Evolutionary conservation across 2,113 vertebrate genomes (phyloP).

Genomic region (Alaudala cheleensis): DNA sequence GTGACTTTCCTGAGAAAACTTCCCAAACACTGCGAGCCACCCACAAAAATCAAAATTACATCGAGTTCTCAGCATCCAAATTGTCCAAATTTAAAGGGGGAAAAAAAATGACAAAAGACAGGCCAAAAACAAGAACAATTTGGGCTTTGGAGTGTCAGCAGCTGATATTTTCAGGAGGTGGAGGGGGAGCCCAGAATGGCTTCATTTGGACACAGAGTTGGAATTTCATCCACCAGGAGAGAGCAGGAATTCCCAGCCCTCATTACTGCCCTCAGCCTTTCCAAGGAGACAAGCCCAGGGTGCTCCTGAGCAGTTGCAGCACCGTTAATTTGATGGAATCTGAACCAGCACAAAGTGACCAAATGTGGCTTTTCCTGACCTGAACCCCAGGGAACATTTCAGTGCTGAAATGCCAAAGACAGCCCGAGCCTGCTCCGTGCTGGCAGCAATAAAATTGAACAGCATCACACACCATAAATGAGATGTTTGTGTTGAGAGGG

Average conservation of each 20-base stretch:
- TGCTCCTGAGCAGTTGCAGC: background rate
- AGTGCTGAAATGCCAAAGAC: background rate
- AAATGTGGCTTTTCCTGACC: background rate
- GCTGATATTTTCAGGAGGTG: background rate
- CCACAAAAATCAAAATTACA: background rate
- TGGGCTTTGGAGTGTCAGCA: background rate
- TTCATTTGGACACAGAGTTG: background rate
- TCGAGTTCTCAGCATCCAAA: background rate
- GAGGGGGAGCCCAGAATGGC: background rate
- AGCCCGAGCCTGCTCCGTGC: background rate
- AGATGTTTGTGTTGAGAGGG: background rate
- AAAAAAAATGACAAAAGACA: too few species aligned
- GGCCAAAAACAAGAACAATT: fast-evolving
- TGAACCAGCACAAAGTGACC: background rate
- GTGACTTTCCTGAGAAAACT: background rate
- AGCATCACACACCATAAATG: background rate
- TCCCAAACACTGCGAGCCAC: background rate
- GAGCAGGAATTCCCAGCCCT: background rate
- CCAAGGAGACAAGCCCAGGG: background rate
- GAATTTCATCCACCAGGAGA: background rate
- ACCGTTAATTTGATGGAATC: background rate
- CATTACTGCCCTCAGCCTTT: background rate
- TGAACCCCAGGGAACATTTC: background rate
- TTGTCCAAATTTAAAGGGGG: too few species aligned
- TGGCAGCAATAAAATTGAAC: background rate